Conservation (phyloP, 2,888 invertebrate genomes). For the Rhagonycha fulva region DNA sequence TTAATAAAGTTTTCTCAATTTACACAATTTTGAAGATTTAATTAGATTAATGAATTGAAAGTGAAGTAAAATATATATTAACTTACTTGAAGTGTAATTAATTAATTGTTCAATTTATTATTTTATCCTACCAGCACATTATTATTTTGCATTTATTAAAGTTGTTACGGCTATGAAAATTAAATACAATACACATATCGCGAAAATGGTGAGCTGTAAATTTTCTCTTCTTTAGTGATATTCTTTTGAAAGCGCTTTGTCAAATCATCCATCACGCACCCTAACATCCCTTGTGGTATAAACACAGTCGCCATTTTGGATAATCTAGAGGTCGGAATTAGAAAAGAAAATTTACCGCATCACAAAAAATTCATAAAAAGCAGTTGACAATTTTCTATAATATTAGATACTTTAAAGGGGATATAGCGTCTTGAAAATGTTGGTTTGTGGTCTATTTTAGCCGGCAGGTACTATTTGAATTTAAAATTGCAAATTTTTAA, state of each 20-base stretch:
- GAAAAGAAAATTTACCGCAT: neutral
- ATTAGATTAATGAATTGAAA: neutral
- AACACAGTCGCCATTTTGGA: neutral
- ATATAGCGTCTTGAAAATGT: neutral
- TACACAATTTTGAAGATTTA: neutral
- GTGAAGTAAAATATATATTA: neutral
- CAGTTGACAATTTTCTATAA: neutral
- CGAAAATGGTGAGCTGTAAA: neutral
- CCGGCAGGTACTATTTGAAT: neutral
- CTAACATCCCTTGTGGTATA: neutral
- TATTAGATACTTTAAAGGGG: neutral
- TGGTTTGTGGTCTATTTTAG: neutral
- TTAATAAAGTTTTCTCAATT: neutral
- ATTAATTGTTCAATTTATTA: neutral
- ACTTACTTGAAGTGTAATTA: neutral
- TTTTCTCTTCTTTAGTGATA: neutral
- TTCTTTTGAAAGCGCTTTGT: neutral
- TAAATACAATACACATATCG: neutral
- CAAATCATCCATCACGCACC: slow-evolving; percentile 1
- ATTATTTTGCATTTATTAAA: neutral
- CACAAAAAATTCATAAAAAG: neutral
- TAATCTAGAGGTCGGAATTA: neutral
- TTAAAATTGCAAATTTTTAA: neutral
- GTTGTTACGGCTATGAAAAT: neutral
- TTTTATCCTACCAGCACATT: neutral